Base-by-base conservation (phyloP, 2,113 vertebrate species). In the Carassius gibelio region DNA sequence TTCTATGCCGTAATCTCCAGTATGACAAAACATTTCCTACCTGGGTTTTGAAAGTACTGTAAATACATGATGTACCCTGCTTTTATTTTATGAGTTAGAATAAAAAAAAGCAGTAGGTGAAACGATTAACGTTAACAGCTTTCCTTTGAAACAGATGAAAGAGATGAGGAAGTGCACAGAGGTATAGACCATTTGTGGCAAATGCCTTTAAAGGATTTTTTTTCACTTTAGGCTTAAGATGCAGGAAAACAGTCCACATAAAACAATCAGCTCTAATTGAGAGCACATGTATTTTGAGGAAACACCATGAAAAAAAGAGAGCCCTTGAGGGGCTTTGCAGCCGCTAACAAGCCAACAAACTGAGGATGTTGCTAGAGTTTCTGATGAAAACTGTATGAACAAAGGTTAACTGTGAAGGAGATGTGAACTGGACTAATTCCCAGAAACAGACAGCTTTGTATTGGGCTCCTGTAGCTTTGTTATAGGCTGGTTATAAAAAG, bases 241-340 rank as follows among this genome's bases (percentile, higher is more conserved):
- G 45, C n/a, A 59, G 52, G 21, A 75, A 72, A 71, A 72, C 42
- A 75, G 57, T 14, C 72, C 26, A 62, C 82, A 84, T 62, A 15
- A 61, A 71, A 50, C 34, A 62, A 59, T 48, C 10, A 8, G 55
- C 66, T 48, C 10, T 85, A 50, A 81, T 30, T 85, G 68, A 85
- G 84, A 74, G 68, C 77, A 85, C 55, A 81, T 85, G 84, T 72
- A 62, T 74, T 74, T 42, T 8, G 19, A 69, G n/a, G 77, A 23
- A 74, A 71, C n/a, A 62, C 72, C 52, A 48, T 79, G 57, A 57
- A 59, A 71, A 85, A 17, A 76, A 26, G 34, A 38, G 26, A 45
- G 7, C 62, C 42, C 62, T 62, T 48, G 42, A 23, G 76, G 76
- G n/a, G 36, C 8, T 79, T 62, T 1, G 61, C 42, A 48, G 42